Conservation (phyloP, 2,888 invertebrate species). For the Leptopilina drosophilae region DNA sequence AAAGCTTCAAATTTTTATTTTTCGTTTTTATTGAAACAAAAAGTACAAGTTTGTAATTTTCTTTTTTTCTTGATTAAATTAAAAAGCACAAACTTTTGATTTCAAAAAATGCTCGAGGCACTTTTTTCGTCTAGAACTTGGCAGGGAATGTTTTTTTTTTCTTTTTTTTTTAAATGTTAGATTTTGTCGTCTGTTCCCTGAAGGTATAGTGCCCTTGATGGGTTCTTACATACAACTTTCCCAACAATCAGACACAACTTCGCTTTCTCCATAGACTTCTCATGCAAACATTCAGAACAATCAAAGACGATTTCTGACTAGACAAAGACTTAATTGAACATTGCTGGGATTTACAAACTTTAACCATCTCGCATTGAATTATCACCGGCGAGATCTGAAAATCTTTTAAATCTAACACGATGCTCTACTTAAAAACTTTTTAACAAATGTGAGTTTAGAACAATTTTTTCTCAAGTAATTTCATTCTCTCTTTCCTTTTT, state of each 20-base stretch:
- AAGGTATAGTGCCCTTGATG: constrained; percentile 23
- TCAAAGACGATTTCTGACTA: constrained; percentile 1
- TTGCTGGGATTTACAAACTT: constrained; percentile 29
- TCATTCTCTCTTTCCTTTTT: not conserved
- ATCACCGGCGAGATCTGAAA: not conserved
- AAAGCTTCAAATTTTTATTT: too few species aligned
- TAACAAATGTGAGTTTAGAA: not conserved
- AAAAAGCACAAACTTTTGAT: too few species aligned
- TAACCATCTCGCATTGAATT: constrained; percentile 15
- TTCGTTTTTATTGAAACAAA: too few species aligned
- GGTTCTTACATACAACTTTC: constrained; percentile 28
- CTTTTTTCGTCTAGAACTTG: not conserved
- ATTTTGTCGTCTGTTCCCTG: constrained; percentile 12
- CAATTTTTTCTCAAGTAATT: not conserved
- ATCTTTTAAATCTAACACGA: not conserved
- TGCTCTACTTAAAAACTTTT: not conserved
- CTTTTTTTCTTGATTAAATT: too few species aligned
- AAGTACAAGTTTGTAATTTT: too few species aligned
- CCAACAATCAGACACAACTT: constrained; percentile 17
- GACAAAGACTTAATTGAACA: constrained; percentile 37
- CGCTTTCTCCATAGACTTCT: constrained; percentile 33
- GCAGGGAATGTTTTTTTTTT: constrained; percentile 7
- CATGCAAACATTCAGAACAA: constrained; percentile 32
- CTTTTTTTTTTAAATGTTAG: constrained; percentile 4
- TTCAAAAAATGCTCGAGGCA: too few species aligned